Evolutionary conservation across 2,888 invertebrate genomes (phyloP).

Genomic region (Camponotus fellah): DNA sequence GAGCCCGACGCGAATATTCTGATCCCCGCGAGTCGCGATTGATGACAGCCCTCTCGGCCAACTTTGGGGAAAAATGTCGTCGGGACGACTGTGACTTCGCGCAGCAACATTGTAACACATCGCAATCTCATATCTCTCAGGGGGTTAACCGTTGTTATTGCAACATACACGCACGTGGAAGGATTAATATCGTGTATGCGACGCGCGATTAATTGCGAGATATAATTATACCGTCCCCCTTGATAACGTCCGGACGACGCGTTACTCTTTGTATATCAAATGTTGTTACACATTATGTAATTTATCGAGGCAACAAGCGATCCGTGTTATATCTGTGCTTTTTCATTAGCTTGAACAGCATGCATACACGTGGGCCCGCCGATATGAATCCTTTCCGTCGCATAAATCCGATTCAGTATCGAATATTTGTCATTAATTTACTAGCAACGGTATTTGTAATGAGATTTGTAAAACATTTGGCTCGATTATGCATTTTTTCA

Average conservation of each 20-base stretch:
- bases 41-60: background rate
- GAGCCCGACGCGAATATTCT: slow-evolving; percentile 3
- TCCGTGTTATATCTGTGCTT: background rate
- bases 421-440: background rate
- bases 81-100: background rate
- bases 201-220: background rate
- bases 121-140: background rate
- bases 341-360: slow-evolving; percentile 13
- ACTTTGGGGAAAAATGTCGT: slow-evolving; percentile 15
- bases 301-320: background rate
- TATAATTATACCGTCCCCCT: slow-evolving; percentile 14
- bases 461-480: background rate
- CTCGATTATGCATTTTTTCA: background rate
- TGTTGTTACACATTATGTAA: background rate
- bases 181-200: background rate
- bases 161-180: background rate
- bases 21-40: background rate
- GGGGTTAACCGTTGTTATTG: background rate
- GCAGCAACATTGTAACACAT: background rate
- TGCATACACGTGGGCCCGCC: background rate
- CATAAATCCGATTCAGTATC: background rate
- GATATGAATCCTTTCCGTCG: background rate
- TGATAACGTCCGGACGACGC: background rate
- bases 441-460: background rate
- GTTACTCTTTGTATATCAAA: background rate